Conservation (phyloP, 2,797 vertebrate species). For the Sphenodon punctatus region DNA sequence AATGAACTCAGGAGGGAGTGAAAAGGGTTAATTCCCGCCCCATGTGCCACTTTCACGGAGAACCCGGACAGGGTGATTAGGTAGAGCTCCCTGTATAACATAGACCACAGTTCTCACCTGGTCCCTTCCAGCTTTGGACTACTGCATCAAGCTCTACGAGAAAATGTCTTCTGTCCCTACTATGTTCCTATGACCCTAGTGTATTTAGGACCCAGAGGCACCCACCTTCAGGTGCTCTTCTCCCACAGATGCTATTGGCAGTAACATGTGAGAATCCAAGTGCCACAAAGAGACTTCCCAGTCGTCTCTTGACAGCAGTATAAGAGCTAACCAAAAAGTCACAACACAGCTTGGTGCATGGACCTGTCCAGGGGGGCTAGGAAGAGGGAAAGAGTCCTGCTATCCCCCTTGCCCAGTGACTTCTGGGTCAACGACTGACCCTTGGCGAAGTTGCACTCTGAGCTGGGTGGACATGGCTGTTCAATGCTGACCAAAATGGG, state of each 20-base stretch:
- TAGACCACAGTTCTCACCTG: too few species aligned
- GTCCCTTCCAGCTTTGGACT: too few species aligned
- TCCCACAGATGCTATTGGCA: background rate
- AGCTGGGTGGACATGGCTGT: too few species aligned
- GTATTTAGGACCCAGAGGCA: background rate
- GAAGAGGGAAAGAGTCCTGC: background rate
- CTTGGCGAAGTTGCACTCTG: too few species aligned
- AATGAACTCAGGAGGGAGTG: too few species aligned
- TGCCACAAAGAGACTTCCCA: background rate
- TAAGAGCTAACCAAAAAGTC: background rate
- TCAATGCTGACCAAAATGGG: too few species aligned
- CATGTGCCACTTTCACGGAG: too few species aligned
- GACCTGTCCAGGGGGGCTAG: too few species aligned
- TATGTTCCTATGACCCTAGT: background rate
- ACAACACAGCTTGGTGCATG: too few species aligned
- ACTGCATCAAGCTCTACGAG: background rate
- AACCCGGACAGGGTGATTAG: too few species aligned
- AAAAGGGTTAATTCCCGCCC: too few species aligned
- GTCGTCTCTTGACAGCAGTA: background rate
- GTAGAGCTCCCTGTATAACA: too few species aligned
- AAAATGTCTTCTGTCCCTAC: background rate
- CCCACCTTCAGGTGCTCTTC: background rate
- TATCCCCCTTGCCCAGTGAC: background rate
- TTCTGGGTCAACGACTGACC: background rate
- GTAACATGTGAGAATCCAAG: background rate